Evolutionary conservation across 2,797 vertebrate genomes (phyloP), one percentile per base, ranked within the genome.

Genomic region (Euthynnus affinis): DNA sequence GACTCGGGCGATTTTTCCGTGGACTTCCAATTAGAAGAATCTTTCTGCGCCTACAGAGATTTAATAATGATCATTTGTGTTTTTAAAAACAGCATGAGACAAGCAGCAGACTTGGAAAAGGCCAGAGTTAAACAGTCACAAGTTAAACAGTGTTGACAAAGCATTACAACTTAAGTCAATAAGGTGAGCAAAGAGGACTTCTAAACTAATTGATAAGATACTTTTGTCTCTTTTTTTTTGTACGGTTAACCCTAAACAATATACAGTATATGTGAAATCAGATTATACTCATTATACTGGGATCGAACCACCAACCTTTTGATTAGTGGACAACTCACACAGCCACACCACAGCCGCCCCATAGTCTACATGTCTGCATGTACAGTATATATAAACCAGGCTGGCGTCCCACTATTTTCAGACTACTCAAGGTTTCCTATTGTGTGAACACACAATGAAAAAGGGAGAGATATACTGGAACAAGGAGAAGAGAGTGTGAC

Each of bases 51-150:
- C 29, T 61, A 25, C 23, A 14, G 44, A 22, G 14, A 23, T 60
- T 77, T 71, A 52, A 77, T 44, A 58, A 17, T 15, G 27, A n/a
- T 5, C 37, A 57, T 76, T 75, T 82, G 32, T 59, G 8, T 23
- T 71, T 71, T 62, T 8, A 51, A 51, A 49, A 73, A 37, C 49
- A 56, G 3, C 42, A 44, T 17, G 15, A 44, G 42, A 17, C 1
- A 4, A 60, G 46, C 4, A 42, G 0, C 25, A 62, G 51, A n/a
- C 12, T 37, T 65, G 49, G 12, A 23, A 34, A 76, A 51, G 14
- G 57, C 48, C 63, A 56, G n/a, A n/a, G n/a, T n/a, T n/a, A n/a
- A n/a, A n/a, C n/a, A n/a, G n/a, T n/a, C n/a, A n/a, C n/a, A n/a
- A 40, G 18, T 18, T 6, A 40, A 68, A 14, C 48, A 51, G n/a